Evolutionary conservation across 2,113 vertebrate genomes (phyloP).

Genomic region (Mustela nigripes): DNA sequence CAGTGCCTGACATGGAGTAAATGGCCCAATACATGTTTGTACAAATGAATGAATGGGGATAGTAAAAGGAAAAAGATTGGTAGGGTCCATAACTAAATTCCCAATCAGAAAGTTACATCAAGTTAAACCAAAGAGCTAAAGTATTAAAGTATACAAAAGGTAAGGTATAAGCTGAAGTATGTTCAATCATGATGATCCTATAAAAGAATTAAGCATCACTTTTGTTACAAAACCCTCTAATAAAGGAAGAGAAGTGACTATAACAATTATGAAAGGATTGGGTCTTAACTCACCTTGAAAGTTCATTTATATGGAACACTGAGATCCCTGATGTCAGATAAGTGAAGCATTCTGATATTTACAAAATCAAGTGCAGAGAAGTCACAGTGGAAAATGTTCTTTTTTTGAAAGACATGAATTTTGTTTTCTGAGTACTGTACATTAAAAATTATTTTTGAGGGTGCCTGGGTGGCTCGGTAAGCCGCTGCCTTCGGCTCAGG

Average conservation of each 20-base stretch:
- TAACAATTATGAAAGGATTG: not conserved
- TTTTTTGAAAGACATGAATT: conserved; percentile 7
- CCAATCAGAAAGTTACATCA: not conserved
- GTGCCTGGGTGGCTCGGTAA: too few species aligned
- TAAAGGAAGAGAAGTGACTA: not conserved
- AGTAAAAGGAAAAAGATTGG: not conserved
- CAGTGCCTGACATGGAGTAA: not conserved
- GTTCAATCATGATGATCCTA: not conserved
- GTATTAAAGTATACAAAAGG: not conserved
- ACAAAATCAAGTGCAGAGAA: not conserved
- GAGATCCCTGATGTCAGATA: conserved; percentile 5
- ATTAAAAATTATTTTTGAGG: not conserved
- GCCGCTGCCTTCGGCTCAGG: too few species aligned
- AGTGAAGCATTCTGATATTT: conserved; percentile 37
- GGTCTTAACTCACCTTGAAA: conserved; percentile 18
- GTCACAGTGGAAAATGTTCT: conserved; percentile 42
- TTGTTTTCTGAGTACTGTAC: not conserved
- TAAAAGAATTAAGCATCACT: not conserved
- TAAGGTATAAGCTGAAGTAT: not conserved
- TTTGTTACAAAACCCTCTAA: not conserved
- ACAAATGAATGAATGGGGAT: not conserved
- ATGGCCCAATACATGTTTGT: not conserved
- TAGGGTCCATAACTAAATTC: not conserved
- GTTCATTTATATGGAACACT: not conserved
- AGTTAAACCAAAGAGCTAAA: not conserved